phyloP scores from a whole-genome alignment of 2,888 invertebrate genomes.

The Cabera pusaria region DNA sequence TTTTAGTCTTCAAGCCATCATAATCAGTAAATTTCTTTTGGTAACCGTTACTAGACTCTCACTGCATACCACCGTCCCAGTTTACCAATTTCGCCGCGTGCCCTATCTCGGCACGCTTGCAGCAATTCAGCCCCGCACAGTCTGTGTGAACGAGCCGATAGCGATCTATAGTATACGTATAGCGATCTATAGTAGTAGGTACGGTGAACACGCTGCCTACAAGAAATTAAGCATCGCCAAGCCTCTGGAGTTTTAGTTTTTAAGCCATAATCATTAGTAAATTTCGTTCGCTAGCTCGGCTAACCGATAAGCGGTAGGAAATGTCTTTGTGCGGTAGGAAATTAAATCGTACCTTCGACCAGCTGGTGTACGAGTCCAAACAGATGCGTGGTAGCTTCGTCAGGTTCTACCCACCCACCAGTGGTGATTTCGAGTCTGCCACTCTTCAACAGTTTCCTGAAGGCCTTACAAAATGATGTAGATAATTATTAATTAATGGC shows the following conservation, averaged over 20 bases:
- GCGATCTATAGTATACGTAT: no score
- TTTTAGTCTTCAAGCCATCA: no score
- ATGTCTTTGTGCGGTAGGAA: constrained; percentile 6
- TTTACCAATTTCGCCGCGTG: constrained; percentile 18
- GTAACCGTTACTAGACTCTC: not conserved
- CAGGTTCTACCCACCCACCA: constrained; percentile 97
- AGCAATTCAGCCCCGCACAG: constrained; percentile 20
- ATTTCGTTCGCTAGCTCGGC: no score
- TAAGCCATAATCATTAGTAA: no score
- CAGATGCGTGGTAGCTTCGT: constrained; percentile 94
- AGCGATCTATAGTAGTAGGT: no score
- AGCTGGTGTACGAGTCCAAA: constrained; percentile 95
- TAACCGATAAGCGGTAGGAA: no score
- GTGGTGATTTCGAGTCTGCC: constrained; percentile 95
- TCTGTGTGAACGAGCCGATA: constrained; percentile 23
- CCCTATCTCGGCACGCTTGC: constrained; percentile 13
- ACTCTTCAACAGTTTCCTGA: constrained; percentile 88
- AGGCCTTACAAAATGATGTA: no score
- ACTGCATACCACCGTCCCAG: constrained; percentile 6
- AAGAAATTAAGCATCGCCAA: no score
- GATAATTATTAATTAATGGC: no score
- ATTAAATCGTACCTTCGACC: constrained; percentile 88
- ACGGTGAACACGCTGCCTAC: constrained; percentile 16
- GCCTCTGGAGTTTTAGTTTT: no score
- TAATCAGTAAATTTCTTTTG: no score